These are phyloP conservation scores for Colius striatus DNA, from an alignment of 2,113 vertebrate genomes.

Conservation along the genomic window DNA sequence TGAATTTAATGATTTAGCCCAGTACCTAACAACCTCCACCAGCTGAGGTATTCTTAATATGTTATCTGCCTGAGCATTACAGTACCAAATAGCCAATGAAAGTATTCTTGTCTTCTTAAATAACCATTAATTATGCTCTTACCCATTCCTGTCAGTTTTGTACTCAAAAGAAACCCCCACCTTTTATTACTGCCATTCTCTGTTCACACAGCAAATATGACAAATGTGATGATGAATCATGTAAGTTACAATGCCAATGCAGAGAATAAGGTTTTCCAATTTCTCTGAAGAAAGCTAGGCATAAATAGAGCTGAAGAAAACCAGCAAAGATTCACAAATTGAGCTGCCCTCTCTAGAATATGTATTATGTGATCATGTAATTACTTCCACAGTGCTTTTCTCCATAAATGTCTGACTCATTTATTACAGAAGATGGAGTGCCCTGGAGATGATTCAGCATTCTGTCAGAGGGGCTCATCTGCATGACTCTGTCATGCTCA, in stretches of 20 bases:
- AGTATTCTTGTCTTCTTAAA: neutral
- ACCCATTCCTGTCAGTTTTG: neutral
- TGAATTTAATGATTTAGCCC: neutral
- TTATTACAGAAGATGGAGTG: neutral
- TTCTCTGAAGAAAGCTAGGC: neutral
- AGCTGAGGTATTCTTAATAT: neutral
- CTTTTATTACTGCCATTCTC: neutral
- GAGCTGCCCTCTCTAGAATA: neutral
- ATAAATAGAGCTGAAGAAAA: neutral
- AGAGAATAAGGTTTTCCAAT: neutral
- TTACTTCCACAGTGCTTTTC: neutral
- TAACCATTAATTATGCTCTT: neutral
- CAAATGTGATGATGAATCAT: neutral
- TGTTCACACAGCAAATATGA: neutral
- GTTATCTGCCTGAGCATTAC: neutral
- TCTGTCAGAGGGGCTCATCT: neutral
- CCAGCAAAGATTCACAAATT: neutral
- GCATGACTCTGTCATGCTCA: accelerated
- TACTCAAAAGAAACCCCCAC: neutral
- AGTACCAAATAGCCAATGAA: neutral
- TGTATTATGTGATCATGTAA: neutral
- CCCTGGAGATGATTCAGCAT: neutral
- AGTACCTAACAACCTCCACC: neutral
- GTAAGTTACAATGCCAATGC: neutral
- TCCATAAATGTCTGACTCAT: neutral